Evolutionary conservation across 2,797 vertebrate species (phyloP).

Genomic region (Myotis planiceps): DNA sequence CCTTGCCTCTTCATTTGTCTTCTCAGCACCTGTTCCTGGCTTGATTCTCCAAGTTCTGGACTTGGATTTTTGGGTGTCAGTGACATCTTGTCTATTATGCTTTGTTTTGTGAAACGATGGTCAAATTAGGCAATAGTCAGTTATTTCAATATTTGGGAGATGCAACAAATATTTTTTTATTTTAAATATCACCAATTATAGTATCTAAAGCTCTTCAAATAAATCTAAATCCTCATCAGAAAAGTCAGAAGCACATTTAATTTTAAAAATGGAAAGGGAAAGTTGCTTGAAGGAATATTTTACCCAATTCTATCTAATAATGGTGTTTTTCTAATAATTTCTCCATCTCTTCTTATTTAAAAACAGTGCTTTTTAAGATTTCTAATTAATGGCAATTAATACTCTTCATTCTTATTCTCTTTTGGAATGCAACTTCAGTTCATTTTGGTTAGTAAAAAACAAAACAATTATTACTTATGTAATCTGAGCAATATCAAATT

Average conservation of each 20-base stretch:
- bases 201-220: constrained; percentile 29
- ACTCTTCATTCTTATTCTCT: not conserved
- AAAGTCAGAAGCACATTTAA: not conserved
- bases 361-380: constrained; percentile 27
- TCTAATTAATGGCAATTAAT: not conserved
- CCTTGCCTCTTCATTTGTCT: not conserved
- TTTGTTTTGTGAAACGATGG: not conserved
- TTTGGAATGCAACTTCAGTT: not conserved
- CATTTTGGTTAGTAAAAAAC: not conserved
- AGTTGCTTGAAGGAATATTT: constrained; percentile 16
- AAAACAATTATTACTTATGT: not conserved
- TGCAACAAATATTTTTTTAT: not conserved
- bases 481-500: constrained; percentile 28
- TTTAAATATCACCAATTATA: constrained; percentile 23
- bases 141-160: constrained; percentile 1
- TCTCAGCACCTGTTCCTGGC: not conserved
- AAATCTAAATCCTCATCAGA: constrained; percentile 30
- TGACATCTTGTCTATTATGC: not conserved
- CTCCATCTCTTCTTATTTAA: not conserved
- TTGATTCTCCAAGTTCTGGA: not conserved
- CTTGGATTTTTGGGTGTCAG: not conserved
- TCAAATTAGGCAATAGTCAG: not conserved
- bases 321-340: not conserved
- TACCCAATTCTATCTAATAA: not conserved
- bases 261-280: constrained; percentile 23